Conservation (phyloP, 2,113 vertebrate genomes). For the Nothocercus julius region DNA sequence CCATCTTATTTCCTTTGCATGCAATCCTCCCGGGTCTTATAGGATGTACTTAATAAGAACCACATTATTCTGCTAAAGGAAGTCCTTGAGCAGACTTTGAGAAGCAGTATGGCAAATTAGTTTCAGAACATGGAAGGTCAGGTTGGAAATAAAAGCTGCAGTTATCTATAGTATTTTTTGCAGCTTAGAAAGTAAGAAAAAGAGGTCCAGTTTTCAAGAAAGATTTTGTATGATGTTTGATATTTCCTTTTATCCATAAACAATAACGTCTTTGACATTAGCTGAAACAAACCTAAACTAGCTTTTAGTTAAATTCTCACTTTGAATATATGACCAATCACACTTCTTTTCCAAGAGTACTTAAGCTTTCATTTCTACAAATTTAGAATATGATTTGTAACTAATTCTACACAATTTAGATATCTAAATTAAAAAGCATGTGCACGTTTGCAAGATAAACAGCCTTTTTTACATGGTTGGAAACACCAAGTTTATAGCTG, state of each 20-base stretch:
- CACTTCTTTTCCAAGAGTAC: neutral
- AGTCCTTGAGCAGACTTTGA: constrained; percentile 83
- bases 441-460: neutral
- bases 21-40: constrained; percentile 80
- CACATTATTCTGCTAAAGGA: constrained; percentile 88
- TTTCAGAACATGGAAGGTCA: constrained; percentile 80
- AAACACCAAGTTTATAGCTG: constrained; percentile 19
- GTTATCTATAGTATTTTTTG: constrained; percentile 72
- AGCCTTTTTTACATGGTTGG: neutral
- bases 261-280: neutral
- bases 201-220: constrained; percentile 18
- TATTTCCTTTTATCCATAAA: constrained; percentile 1
- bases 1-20: constrained; percentile 77
- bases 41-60: constrained; percentile 92
- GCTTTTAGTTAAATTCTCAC: neutral
- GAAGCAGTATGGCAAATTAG: constrained; percentile 82
- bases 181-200: constrained; percentile 54
- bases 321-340: neutral
- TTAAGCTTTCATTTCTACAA: neutral
- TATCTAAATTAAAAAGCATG: neutral
- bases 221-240: neutral
- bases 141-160: constrained; percentile 71
- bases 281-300: constrained; percentile 7
- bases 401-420: neutral
- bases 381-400: neutral